Conservation (phyloP, 2,888 invertebrate genomes). For the Lepetodrilus schrolli region DNA sequence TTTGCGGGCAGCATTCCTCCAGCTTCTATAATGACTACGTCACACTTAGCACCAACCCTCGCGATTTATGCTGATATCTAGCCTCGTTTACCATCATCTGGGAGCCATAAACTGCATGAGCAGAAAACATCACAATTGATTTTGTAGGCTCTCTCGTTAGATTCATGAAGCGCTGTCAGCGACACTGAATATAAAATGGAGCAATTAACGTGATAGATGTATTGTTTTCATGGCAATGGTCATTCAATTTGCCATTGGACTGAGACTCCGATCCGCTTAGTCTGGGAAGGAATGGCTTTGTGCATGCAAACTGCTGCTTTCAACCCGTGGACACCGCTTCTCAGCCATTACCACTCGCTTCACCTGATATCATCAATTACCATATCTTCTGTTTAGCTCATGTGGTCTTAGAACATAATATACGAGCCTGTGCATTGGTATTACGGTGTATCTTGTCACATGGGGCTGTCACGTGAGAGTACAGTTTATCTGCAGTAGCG, state of each 20-base stretch:
- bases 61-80: neutral
- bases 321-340: neutral
- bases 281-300: slow-evolving; percentile 14
- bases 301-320: slow-evolving; percentile 24
- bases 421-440: too few relatives aligned
- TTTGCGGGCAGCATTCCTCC: too few relatives aligned
- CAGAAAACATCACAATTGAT: slow-evolving; percentile 25
- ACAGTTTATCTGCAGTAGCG: too few relatives aligned
- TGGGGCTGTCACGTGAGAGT: too few relatives aligned
- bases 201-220: slow-evolving; percentile 26
- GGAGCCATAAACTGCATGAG: neutral
- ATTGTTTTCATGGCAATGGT: slow-evolving; percentile 25
- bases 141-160: slow-evolving; percentile 5
- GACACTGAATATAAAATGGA: slow-evolving; percentile 21
- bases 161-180: slow-evolving; percentile 9
- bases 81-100: neutral
- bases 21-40: neutral
- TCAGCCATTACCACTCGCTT: slow-evolving; percentile 1
- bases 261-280: slow-evolving; percentile 20
- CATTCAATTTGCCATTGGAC: slow-evolving; percentile 24
- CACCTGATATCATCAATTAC: slow-evolving; percentile 23
- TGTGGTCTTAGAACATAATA: too few relatives aligned
- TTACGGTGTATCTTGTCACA: too few relatives aligned
- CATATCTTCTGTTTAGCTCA: too few relatives aligned
- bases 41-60: neutral